Evolutionary conservation across 2,888 invertebrate genomes (phyloP).

Genomic region (Hydropsyche betteni): DNA sequence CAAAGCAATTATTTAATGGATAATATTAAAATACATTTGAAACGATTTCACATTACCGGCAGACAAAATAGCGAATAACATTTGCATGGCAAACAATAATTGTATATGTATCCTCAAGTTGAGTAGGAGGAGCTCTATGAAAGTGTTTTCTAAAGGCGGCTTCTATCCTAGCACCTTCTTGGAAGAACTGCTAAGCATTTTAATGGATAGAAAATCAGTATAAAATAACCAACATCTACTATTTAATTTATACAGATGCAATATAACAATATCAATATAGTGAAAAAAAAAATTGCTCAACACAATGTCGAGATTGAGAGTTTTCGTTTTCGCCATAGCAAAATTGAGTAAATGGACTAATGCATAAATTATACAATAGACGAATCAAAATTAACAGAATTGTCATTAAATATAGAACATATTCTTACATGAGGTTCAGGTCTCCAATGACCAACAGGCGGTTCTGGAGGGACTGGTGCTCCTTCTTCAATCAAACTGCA

Average conservation of each 20-base stretch:
- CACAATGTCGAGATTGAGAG: too few species aligned
- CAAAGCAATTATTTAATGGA: background rate
- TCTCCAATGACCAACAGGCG: constrained; percentile 87
- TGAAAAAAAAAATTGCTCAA: too few species aligned
- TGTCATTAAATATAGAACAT: background rate
- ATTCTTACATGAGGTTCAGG: constrained; percentile 77
- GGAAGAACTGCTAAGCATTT: constrained; percentile 81
- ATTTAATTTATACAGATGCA: too few species aligned
- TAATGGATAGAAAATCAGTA: too few species aligned
- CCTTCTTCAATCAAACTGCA: constrained; percentile 90
- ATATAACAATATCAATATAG: too few species aligned
- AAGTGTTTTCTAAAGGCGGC: constrained; percentile 95
- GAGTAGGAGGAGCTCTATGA: constrained; percentile 84
- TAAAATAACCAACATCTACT: too few species aligned
- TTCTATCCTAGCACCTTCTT: constrained; percentile 94
- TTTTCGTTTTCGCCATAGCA: too few species aligned
- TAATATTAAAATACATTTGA: background rate
- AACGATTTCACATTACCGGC: constrained; percentile 69
- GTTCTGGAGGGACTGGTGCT: constrained; percentile 93
- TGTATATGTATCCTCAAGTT: constrained; percentile 85
- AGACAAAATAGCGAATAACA: constrained; percentile 95
- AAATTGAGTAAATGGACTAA: background rate
- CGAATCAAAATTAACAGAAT: background rate
- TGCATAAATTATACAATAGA: background rate
- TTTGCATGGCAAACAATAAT: constrained; percentile 97